Conservation (phyloP, 1,140 invertebrate species). For the Aradophagus sp. region DNA sequence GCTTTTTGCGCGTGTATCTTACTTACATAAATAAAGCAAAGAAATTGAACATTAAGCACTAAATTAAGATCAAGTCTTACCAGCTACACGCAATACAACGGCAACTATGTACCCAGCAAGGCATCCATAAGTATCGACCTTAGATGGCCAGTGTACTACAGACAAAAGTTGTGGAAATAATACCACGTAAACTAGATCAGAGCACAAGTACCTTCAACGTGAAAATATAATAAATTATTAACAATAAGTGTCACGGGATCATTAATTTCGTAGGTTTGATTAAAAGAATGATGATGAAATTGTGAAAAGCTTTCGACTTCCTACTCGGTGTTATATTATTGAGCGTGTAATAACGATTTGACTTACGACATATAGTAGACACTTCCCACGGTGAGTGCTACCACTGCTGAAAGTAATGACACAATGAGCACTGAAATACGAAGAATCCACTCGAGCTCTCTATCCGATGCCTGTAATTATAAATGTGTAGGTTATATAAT, state of each 20-base stretch:
- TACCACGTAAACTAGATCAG: conserved; percentile 87
- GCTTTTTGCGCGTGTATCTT: no score
- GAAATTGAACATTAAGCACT: no score
- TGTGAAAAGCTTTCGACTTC: no score
- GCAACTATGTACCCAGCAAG: conserved; percentile 81
- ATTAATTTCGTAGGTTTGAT: no score
- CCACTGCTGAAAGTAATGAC: conserved; percentile 80
- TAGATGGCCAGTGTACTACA: conserved; percentile 82
- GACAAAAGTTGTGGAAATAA: conserved; percentile 88
- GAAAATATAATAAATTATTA: conserved; percentile 4
- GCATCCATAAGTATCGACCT: conserved; percentile 87
- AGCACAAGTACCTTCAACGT: conserved; percentile 79
- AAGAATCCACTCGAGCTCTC: conserved; percentile 86
- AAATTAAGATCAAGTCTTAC: no score
- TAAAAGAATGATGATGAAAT: no score
- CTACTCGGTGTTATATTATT: no score
- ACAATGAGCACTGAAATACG: conserved; percentile 81
- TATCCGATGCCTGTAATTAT: conserved; percentile 79
- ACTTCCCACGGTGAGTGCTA: conserved; percentile 84
- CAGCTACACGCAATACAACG: conserved; percentile 80
- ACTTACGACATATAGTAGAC: conserved; percentile 87
- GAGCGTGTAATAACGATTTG: no score
- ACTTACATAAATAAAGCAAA: no score
- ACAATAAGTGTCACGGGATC: no score
- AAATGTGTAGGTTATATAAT: no score